Percentiles rank a stretch among this genome's conserved stretches.
Evolutionary conservation across 2,888 invertebrate genomes (phyloP).

Genomic region (Eremobia ochroleuca): DNA sequence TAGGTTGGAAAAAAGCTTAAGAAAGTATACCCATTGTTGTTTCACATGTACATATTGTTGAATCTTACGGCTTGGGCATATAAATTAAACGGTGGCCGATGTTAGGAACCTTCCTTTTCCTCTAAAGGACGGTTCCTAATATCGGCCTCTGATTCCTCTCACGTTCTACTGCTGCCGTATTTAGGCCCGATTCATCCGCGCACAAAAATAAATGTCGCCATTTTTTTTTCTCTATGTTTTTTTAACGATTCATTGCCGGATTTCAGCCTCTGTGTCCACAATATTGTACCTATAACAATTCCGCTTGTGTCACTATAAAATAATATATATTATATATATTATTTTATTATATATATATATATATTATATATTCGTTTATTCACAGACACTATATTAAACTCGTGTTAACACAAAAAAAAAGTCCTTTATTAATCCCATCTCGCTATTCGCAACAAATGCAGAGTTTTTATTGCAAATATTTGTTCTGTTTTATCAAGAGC

Average conservation of each 20-base stretch:
- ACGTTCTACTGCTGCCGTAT: constrained; percentile 27
- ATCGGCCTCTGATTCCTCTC: constrained; percentile 39
- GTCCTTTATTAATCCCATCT: constrained; percentile 10
- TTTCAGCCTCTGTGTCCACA: constrained; percentile 19
- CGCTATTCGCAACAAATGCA: constrained; percentile 27
- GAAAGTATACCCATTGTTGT: constrained; percentile 6
- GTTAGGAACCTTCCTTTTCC: too few species aligned
- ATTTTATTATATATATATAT: too few species aligned
- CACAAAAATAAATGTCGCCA: constrained; percentile 38
- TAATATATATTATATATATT: too few species aligned
- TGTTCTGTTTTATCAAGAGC: constrained; percentile 31
- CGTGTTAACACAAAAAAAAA: constrained; percentile 40
- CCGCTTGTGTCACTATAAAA: constrained; percentile 41
- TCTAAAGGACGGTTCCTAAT: neutral
- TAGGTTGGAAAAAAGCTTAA: neutral
- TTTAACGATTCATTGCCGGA: constrained; percentile 34
- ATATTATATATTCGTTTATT: constrained; percentile 36
- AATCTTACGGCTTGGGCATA: constrained; percentile 7
- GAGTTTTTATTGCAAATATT: constrained; percentile 32
- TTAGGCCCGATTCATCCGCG: constrained; percentile 34
- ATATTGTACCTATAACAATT: constrained; percentile 47
- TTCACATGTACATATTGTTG: constrained; percentile 7
- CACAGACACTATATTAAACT: constrained; percentile 53
- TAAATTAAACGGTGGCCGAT: constrained; percentile 37
- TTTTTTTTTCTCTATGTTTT: constrained; percentile 37